Base-by-base conservation (phyloP, 2,888 invertebrate genomes). In the Carpatolechia fugitivella region DNA sequence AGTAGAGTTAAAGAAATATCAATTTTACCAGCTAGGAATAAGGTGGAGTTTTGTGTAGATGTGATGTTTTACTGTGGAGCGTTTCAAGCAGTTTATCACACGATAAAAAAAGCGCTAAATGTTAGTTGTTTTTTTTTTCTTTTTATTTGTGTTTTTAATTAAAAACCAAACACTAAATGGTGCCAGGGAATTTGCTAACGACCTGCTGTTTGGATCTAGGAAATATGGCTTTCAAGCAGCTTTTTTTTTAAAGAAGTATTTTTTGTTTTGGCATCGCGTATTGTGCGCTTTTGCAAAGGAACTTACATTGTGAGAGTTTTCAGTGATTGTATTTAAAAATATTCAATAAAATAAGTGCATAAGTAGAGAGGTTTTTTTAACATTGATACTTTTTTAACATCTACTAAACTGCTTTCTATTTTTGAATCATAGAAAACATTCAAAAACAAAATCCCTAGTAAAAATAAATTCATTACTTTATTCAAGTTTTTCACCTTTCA, bases 121-220 rank as follows among this genome's bases (percentile, higher is more conserved):
- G 49, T 33, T 72, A 72, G 78, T 78, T 76, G 76, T 78, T 81
- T 35, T 13, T 78, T 81, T 35, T 13, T 49, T 44, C 16, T 83
- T 85, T 88, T 88, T 88, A 87, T 87, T 82, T 82, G 77, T 78
- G 78, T 85, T 88, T 88, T 89, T 89, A 88, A 89, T 89, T 89
- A 89, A 87, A 86, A 87, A 86, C 86, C 85, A 81, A 73, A 70
- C 65, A 72, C 69, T 72, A 76, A 78, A 74, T 68, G 73, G 70
- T 73, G 63, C 63, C 65, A 69, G 73, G 74, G 77, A 76, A 73
- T 82, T 81, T 74, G 69, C 64, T 81, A 80, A 78, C 84, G 78
- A 80, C 78, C 68, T 65, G 75, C 64, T 65, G 66, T 70, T 68
- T 68, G 62, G 63, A 63, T 41, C 63, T 61, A 66, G 66, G 70